Evolutionary conservation across 1,140 invertebrate genomes (phyloP), one percentile per base, ranked within the genome.

Genomic region (Melanaphis sacchari): DNA sequence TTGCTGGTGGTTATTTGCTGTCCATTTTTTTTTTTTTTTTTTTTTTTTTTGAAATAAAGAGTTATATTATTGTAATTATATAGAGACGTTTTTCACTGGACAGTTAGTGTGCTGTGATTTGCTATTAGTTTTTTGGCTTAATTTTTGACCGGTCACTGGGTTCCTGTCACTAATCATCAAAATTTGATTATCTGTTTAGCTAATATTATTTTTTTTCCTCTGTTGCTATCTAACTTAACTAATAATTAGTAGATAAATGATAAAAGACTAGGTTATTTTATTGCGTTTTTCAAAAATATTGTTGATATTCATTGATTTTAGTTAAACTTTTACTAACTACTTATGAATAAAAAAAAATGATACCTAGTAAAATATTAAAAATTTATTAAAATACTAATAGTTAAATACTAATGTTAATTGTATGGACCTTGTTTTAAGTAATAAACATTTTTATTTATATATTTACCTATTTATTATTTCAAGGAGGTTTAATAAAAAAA

Each of bases 351-450:
- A 76, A n/a, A 1, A 76, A 11, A 76, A 18, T 76, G 6, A 76
- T n/a, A n/a, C n/a, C n/a, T n/a, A 40, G 24, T 82, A 82, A 82
- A 46, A 46, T 43, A 87, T 87, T 46, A n/a, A 87, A 87, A 82
- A 21, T 31, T 31, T 43, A 87, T 46, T 87, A 87, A 43, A 7
- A 21, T 49, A 38, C 59, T 5, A 84, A 15, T 49, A 49, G 46
- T 11, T 49, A 46, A 15, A 15, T 46, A 49, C 31, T n/a, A n/a
- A 0, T 21, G 31, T 76, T 36, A 76, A n/a, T 87, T 46, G 26
- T 87, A 1, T 88, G 7, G 31, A 88, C 43, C 31, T 88, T 46
- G n/a, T 88, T 46, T n/a, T 6, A 11, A 88, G 52, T 88, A 88
- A 88, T 88, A 26, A 88, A 36, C 4, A 46, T 36, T 88, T n/a